These are phyloP conservation scores for Drosophila watanabei DNA, from an alignment of 1,140 invertebrate genomes.

Conservation along the genomic window DNA sequence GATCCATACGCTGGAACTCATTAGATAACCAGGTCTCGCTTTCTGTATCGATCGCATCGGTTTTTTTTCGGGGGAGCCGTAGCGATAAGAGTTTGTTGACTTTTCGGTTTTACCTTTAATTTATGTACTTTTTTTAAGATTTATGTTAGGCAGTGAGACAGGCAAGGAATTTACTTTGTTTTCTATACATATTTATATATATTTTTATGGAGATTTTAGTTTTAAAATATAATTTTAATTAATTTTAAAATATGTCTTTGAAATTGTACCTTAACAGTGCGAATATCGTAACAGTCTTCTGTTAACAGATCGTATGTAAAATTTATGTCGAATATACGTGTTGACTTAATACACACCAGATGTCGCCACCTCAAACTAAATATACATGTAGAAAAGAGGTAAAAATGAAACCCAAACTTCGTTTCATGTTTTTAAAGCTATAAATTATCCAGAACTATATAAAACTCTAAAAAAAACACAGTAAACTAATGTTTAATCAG, in stretches of 20 bases:
- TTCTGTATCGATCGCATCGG: neutral
- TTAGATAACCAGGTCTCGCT: constrained; percentile 33
- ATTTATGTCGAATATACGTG: neutral
- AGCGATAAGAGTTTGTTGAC: constrained; percentile 40
- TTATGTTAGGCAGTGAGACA: neutral
- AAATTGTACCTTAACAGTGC: neutral
- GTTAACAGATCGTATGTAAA: neutral
- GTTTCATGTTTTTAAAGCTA: neutral
- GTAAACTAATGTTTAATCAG: neutral
- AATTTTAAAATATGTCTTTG: neutral
- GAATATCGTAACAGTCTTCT: constrained; percentile 2
- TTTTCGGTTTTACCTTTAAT: neutral
- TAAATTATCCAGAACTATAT: neutral
- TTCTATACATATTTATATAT: neutral
- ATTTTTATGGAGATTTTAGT: neutral
- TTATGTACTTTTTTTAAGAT: no score
- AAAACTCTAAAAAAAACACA: no score
- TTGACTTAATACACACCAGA: neutral
- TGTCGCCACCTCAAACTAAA: neutral
- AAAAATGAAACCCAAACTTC: neutral
- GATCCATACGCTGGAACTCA: constrained; percentile 11
- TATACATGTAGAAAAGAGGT: neutral
- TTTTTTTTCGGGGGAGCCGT: neutral
- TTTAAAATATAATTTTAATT: neutral
- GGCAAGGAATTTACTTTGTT: neutral